Conservation (phyloP, 1,140 invertebrate species). For the Leptoteleia sp. region DNA sequence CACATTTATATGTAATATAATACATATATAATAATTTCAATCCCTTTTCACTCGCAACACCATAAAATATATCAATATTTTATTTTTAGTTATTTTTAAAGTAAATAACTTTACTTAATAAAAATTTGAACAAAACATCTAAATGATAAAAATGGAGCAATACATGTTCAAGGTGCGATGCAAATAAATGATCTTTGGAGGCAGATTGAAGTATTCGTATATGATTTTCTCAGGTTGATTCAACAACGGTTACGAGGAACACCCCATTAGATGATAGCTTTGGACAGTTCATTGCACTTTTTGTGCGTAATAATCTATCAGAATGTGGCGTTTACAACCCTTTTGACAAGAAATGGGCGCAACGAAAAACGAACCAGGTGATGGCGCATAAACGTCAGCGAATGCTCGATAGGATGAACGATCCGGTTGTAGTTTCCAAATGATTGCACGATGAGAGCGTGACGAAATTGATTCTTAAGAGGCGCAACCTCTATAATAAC, state of each 20-base stretch:
- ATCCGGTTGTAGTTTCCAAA: constrained; percentile 69
- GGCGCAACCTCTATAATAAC: constrained; percentile 42
- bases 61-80: too few relatives aligned
- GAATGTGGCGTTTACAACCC: constrained; percentile 69
- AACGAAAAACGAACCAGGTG: constrained; percentile 72
- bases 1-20: too few relatives aligned
- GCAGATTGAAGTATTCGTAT: too few relatives aligned
- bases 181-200: too few relatives aligned
- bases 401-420: constrained; percentile 59
- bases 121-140: too few relatives aligned
- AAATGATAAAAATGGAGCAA: too few relatives aligned
- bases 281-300: constrained; percentile 63
- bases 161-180: too few relatives aligned
- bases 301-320: constrained; percentile 69
- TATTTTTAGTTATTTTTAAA: too few relatives aligned
- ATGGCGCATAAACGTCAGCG: constrained; percentile 68
- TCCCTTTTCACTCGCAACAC: too few relatives aligned
- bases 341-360: constrained; percentile 71
- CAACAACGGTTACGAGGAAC: constrained; percentile 28
- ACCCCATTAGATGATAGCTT: constrained; percentile 44
- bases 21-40: too few relatives aligned
- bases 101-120: too few relatives aligned
- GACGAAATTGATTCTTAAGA: constrained; percentile 65
- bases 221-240: constrained; percentile 6
- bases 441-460: constrained; percentile 72